A percentile compares a stretch with the other conserved stretches of the same genome.
Conservation (phyloP, 2,888 invertebrate species). For the Rambutsinella grinnellia region DNA sequence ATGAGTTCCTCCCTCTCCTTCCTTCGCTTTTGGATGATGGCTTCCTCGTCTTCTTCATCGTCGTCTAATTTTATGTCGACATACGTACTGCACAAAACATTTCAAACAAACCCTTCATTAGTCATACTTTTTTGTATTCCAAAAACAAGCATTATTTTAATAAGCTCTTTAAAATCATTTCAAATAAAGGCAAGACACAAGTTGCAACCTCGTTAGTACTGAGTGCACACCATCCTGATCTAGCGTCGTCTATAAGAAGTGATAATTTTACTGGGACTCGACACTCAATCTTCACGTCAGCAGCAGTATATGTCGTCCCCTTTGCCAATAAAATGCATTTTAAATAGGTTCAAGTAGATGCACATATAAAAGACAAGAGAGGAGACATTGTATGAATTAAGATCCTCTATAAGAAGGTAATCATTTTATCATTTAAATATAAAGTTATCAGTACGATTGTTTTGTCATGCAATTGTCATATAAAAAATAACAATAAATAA, state of each 20-base stretch:
- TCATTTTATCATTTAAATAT: neutral
- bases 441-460: neutral
- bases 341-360: neutral
- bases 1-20: slow-evolving; percentile 89
- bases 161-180: neutral
- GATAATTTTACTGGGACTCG: neutral
- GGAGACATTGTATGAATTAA: neutral
- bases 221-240: neutral
- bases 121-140: too few species aligned
- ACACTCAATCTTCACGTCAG: neutral
- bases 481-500: too few species aligned
- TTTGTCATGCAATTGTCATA: neutral
- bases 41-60: slow-evolving; percentile 93
- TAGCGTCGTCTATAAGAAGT: neutral
- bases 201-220: slow-evolving; percentile 13
- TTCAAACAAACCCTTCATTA: neutral
- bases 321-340: neutral
- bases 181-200: slow-evolving; percentile 29
- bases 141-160: neutral
- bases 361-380: neutral
- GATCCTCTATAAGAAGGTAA: neutral
- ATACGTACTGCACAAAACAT: slow-evolving; percentile 15
- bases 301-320: neutral
- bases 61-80: slow-evolving; percentile 80
- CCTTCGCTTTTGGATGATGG: slow-evolving; percentile 89